Evolutionary conservation across 2,113 vertebrate species (phyloP).

Genomic region (Rhinopithecus roxellana): DNA sequence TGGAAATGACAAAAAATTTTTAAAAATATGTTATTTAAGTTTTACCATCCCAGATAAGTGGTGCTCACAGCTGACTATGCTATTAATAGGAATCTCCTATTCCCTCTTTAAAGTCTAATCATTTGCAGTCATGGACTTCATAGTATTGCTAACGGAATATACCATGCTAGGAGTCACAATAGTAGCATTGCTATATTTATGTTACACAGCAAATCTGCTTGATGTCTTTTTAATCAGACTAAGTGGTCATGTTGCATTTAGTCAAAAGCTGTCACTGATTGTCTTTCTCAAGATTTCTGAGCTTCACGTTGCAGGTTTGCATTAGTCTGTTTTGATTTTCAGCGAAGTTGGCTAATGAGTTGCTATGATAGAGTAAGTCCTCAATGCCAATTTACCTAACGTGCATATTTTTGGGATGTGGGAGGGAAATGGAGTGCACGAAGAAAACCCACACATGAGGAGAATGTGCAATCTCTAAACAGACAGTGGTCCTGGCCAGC

Average conservation of each 20-base stretch:
- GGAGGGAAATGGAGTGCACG: no score
- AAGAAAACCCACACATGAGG: no score
- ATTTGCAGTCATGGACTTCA: not conserved
- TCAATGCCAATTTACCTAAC: no score
- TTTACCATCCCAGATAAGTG: not conserved
- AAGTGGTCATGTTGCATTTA: not conserved
- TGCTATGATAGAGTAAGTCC: not conserved
- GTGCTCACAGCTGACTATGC: not conserved
- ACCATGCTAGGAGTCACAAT: not conserved
- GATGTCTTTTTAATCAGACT: not conserved
- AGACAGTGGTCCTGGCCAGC: not conserved
- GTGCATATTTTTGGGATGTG: no score
- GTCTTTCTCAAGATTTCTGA: not conserved
- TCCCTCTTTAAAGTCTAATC: not conserved
- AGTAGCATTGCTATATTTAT: not conserved
- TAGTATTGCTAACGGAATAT: not conserved
- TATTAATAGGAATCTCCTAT: not conserved
- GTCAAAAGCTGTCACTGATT: not conserved
- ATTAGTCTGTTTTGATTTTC: not conserved
- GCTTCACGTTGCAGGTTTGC: not conserved
- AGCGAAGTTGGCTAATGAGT: not conserved
- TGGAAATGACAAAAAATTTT: not conserved
- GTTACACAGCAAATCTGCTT: not conserved
- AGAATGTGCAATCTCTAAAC: no score
- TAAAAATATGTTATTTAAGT: not conserved